These are phyloP conservation scores for Alces alces DNA, from an alignment of 2,113 vertebrate genomes.

Conservation along the genomic window DNA sequence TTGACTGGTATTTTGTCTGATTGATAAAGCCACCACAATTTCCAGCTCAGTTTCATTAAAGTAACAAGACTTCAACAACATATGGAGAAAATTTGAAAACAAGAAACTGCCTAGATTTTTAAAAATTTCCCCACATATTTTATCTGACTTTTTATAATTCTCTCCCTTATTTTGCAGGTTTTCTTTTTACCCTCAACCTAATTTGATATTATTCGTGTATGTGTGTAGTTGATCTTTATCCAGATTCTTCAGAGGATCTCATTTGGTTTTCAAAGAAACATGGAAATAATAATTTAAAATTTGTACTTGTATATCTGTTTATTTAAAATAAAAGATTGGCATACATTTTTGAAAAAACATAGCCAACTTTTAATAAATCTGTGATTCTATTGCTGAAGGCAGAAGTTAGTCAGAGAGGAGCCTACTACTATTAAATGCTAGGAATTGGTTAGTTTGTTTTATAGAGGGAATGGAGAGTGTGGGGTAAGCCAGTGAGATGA, in stretches of 20 bases:
- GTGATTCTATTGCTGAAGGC: neutral
- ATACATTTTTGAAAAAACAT: neutral
- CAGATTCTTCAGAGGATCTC: neutral
- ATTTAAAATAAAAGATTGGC: neutral
- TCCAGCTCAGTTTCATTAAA: conserved; percentile 18
- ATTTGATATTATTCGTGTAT: neutral
- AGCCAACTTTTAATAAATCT: neutral
- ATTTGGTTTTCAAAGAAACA: conserved; percentile 19
- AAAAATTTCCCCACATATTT: neutral
- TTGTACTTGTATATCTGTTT: neutral
- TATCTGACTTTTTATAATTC: neutral
- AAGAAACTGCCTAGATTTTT: neutral
- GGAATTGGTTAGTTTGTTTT: neutral
- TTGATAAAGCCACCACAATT: neutral
- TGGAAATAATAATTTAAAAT: conserved; percentile 19
- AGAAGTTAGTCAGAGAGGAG: neutral
- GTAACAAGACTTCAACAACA: conserved; percentile 8
- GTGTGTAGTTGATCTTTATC: neutral
- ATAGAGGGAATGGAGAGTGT: neutral
- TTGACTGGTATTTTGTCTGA: neutral
- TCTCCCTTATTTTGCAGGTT: neutral
- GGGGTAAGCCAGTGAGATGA: neutral
- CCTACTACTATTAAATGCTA: neutral
- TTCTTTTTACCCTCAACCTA: neutral
- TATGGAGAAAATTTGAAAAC: neutral